These are phyloP conservation scores for Amitus sp. DNA, from an alignment of 2,888 invertebrate genomes.

Conservation along the genomic window DNA sequence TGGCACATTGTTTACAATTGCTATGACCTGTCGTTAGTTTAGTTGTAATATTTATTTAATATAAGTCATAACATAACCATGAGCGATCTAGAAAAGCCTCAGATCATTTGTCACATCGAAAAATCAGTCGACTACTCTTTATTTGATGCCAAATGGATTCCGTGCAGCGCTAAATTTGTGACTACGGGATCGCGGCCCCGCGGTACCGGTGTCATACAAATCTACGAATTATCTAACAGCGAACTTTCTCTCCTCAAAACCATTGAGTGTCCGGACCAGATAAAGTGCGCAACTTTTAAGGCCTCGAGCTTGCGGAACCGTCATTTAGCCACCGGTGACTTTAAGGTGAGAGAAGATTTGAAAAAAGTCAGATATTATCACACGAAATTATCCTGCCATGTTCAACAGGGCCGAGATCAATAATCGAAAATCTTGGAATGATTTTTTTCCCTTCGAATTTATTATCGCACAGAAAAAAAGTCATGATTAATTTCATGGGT, in stretches of 20 bases:
- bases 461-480: too few relatives aligned
- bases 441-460: too few relatives aligned
- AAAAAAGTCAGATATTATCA: too few relatives aligned
- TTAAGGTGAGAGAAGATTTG: too few relatives aligned
- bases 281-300: conserved; percentile 95
- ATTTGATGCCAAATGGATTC: conserved; percentile 96
- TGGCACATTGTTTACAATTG: too few relatives aligned
- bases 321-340: conserved; percentile 90
- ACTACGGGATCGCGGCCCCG: conserved; percentile 86
- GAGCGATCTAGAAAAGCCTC: conserved; percentile 81
- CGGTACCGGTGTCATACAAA: conserved; percentile 86
- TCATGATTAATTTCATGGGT: too few relatives aligned
- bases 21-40: too few relatives aligned
- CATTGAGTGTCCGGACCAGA: conserved; percentile 82
- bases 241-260: conserved; percentile 78
- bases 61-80: too few relatives aligned
- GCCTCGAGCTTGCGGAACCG: conserved; percentile 84
- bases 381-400: too few relatives aligned
- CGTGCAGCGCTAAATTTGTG: conserved; percentile 92
- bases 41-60: too few relatives aligned
- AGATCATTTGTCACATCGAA: conserved; percentile 89
- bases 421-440: too few relatives aligned
- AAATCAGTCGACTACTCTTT: conserved; percentile 84
- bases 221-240: conserved; percentile 81
- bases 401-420: too few relatives aligned